Evolutionary conservation across 2,797 vertebrate species (phyloP), one percentile per base, ranked within the genome.

Genomic region (Simalia tracyae): DNA sequence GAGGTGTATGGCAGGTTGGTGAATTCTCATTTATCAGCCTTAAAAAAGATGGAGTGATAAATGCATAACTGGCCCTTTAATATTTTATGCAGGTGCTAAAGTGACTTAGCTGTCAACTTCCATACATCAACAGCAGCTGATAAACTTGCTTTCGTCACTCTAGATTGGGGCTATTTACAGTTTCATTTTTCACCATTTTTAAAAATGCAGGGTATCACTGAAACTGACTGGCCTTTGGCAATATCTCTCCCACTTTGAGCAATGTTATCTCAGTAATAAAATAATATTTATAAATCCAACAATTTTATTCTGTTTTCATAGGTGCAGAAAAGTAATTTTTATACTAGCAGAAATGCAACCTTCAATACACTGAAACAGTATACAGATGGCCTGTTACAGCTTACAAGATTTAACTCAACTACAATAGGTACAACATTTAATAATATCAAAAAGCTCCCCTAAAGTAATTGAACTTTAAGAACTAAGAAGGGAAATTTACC

Each of bases 11-110:
- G 97, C 97, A 97, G 97, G 96, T 97, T 98, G 96, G 96, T 97
- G 95, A 97, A 98, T 98, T 98, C 97, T 98, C 98, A 98, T 98
- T 98, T 98, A 98, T 98, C 98, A 98, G 96, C 96, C 97, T 98
- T 98, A 98, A 98, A 97, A 98, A 97, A 97, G 97, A 98, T 98
- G 97, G 97, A 98, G 97, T 97, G 97, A 98, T 98, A 98, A 98
- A 98, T 98, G 97, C 97, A 98, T 97, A 98, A 98, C 96, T 88
- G 96, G 97, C 95, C 97, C 97, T 98, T 98, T 98, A 98, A 98
- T 98, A 97, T 98, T 98, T 98, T 97, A 98, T 97, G 97, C 97
- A 97, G 97, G 97, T 97, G 96, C 96, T 98, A 97, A 97, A 97
- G 96, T 90, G 96, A 97, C 97, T 97, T 96, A 96, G 97, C 97